Evolutionary conservation across 2,797 vertebrate species (phyloP).

Genomic region (Luscinia luscinia): DNA sequence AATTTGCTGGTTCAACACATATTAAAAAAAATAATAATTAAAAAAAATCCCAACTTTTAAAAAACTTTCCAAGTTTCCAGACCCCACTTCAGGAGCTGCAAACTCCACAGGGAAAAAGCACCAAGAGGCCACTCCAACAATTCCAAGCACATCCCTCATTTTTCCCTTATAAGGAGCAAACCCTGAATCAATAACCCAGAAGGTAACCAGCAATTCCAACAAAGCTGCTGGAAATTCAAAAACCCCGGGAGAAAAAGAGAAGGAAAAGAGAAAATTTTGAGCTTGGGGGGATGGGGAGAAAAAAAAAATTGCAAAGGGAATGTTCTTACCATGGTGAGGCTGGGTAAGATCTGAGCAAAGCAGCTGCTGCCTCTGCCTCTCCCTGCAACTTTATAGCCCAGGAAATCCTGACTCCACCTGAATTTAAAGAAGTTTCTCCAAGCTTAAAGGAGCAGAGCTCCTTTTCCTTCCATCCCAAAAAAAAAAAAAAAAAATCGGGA

Average conservation of each 20-base stretch:
- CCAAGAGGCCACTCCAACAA: neutral
- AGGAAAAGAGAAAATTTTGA: accelerated
- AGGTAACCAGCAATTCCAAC: neutral
- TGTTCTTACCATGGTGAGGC: constrained; percentile 56
- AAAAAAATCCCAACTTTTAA: neutral
- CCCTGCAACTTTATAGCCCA: constrained; percentile 58
- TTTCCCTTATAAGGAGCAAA: constrained; percentile 67
- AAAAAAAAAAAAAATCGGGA: neutral
- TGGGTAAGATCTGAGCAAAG: neutral
- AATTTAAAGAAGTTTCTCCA: neutral
- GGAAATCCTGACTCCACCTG: constrained; percentile 63
- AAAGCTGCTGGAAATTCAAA: neutral
- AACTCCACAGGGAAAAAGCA: neutral
- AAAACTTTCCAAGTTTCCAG: neutral
- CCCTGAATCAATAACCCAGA: neutral
- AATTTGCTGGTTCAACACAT: accelerated
- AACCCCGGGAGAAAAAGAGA: neutral
- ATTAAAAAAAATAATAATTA: neutral
- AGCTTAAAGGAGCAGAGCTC: constrained; percentile 64
- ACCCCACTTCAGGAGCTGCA: neutral
- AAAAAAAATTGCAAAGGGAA: accelerated
- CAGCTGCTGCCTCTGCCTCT: constrained; percentile 52
- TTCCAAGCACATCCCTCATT: neutral
- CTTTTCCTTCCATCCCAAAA: neutral
- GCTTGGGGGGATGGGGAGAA: neutral